Base-by-base conservation (phyloP, 1,140 invertebrate species). In the Neodiprion fabricii region DNA sequence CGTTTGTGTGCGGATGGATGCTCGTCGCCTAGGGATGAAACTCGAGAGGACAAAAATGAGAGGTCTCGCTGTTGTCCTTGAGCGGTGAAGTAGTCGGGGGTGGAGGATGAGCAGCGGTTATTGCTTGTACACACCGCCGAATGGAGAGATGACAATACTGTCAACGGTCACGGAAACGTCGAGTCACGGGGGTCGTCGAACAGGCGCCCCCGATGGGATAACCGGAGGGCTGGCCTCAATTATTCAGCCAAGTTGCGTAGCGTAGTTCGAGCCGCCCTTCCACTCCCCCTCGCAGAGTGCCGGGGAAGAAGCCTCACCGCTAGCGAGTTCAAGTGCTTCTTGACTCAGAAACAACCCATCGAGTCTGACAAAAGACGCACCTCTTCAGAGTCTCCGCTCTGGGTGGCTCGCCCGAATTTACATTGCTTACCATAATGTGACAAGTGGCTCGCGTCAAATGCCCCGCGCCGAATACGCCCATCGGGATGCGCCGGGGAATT, bases 331-430 rank as follows among this genome's bases (percentile, higher is more conserved):
- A 61, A 61, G 53, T 61, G 53, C 53, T 61, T 17, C 53, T 61
- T 61, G 53, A 61, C 53, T 61, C n/a, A 61, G 11, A 61, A 61
- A 61, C 53, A 61, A 61, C 53, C 53, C 53, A 12, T 61, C 53
- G 53, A 61, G 53, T 61, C 53, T 61, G 11, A 61, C 53, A 61
- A 61, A 61, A 61, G 53, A 61, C 53, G 11, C 28, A 40, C 28
- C 28, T 40, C 28, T 40, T 40, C 28, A 40, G 28, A 40, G 28
- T 17, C 53, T 12, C 3, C 8, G n/a, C 53, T 61, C 53, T 4
- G 53, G n/a, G 53, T 12, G 53, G 11, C 11, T 61, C 11, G 7
- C n/a, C 11, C n/a, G 53, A 61, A 61, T 61, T 61, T 61, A 61
- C 53, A 61, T 61, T 9, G 53, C 8, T 61, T 61, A 61, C 53